Percentiles rank a stretch among this genome's conserved stretches.
Conservation (phyloP, 2,113 vertebrate species). For the Labeo catla region DNA sequence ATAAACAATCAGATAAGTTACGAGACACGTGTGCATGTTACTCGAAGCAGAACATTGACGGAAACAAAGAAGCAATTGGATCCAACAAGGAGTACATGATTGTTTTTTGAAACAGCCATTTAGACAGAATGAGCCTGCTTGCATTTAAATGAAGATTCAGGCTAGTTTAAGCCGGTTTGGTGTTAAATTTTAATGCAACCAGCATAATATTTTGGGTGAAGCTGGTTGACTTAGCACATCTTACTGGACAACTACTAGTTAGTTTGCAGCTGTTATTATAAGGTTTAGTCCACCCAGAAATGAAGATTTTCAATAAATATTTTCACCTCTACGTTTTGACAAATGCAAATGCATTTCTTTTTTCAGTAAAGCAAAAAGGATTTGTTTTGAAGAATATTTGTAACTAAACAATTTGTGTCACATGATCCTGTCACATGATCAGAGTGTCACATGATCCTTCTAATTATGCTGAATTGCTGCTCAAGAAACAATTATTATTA, state of each 20-base stretch:
- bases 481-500: too few relatives aligned
- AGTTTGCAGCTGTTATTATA: not conserved
- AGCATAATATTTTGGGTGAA: not conserved
- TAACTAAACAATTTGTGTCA: not conserved
- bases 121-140: conserved; percentile 5
- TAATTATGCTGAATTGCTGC: too few relatives aligned
- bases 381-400: not conserved
- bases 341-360: not conserved
- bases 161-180: not conserved
- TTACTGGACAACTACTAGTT: not conserved
- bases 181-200: not conserved
- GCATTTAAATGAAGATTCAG: not conserved
- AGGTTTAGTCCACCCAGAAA: too few relatives aligned
- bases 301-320: not conserved
- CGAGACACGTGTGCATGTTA: conserved; percentile 4
- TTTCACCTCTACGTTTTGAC: not conserved
- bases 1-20: conserved; percentile 27
- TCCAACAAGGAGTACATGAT: conserved; percentile 22
- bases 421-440: too few relatives aligned
- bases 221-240: not conserved
- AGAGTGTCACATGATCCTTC: too few relatives aligned
- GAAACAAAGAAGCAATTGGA: not conserved
- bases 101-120: conserved; percentile 2
- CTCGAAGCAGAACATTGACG: not conserved
- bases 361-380: not conserved